Evolutionary conservation across 2,797 vertebrate genomes (phyloP), one percentile per base, ranked within the genome.

Genomic region (Hipposideros larvatus): DNA sequence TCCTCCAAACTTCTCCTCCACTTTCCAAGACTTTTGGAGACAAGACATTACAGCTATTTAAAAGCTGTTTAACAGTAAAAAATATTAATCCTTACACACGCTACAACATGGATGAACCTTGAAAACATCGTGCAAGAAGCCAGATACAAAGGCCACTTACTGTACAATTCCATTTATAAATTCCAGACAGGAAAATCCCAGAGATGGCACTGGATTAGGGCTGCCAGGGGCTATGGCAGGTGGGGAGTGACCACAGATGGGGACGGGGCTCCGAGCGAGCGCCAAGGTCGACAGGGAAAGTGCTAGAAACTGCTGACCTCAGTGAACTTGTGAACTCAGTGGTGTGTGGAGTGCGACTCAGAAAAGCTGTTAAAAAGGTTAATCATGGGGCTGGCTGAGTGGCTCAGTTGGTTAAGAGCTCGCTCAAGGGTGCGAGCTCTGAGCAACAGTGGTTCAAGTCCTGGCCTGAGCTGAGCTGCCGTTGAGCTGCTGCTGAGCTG

Each of bases 261-360:
- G 37, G 37, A 37, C 2, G 37, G 2, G 37, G 37, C 37, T 37
- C 37, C 37, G 37, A 37, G n/a, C 28, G 8, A 2, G 15, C n/a
- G 51, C 26, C 53, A 34, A 15, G 15, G 24, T 4, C 10, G 7
- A 7, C 0, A 24, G 59, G 2, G 5, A 51, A 16, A 21, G 37
- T 4, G 26, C n/a, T 8, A 19, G 59, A 65, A 15, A 70, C 5
- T 21, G 15, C 6, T n/a, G 31, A 73, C 37, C 0, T 15, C 2
- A 7, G 1, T 37, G 19, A 73, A 22, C 31, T 1, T 1, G 5
- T 53, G 48, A 66, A n/a, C 48, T 28, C 9, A 41, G 10, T 0
- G n/a, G 51, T 74, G 18, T n/a, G 7, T 16, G 10, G 16, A 4
- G 21, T 6, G 10, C 3, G 19, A 16, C 55, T 86, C 31, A 46